These are phyloP conservation scores for Cheilosia scutellata DNA, from an alignment of 2,888 invertebrate species.

Conservation along the genomic window DNA sequence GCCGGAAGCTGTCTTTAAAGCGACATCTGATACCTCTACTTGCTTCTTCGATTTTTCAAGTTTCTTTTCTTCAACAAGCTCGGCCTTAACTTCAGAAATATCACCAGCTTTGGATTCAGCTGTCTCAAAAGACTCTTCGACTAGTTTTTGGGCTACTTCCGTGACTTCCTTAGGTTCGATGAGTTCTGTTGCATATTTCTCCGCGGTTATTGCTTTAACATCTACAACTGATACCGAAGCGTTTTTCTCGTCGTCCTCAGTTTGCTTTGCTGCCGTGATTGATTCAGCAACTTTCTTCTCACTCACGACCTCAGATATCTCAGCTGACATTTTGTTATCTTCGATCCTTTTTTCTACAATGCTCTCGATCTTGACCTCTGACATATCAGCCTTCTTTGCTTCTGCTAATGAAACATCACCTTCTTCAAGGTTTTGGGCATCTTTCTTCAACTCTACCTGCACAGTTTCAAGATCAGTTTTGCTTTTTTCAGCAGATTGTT, in stretches of 20 bases:
- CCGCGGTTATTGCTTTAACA: neutral
- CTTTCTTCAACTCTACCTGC: neutral
- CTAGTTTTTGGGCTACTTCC: neutral
- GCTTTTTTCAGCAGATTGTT: neutral
- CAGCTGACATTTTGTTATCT: conserved; percentile 1
- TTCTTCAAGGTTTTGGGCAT: neutral
- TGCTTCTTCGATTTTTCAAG: conserved; percentile 17
- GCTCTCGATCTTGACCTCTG: neutral
- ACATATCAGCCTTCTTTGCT: neutral
- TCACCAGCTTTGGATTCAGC: neutral
- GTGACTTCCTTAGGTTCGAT: neutral
- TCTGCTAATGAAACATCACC: neutral
- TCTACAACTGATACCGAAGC: neutral
- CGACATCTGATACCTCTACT: neutral
- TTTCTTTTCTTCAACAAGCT: conserved; percentile 5
- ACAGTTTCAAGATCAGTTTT: neutral
- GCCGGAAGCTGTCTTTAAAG: neutral
- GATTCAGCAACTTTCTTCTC: conserved; percentile 67
- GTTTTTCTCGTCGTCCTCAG: neutral
- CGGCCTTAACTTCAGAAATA: conserved; percentile 6
- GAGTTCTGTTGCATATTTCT: neutral
- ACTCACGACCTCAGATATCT: conserved; percentile 66
- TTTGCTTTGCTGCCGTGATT: conserved; percentile 19
- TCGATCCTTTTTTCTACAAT: neutral
- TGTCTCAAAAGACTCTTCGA: neutral